Conservation (phyloP, 2,888 invertebrate species). For the Aquatica leii region DNA sequence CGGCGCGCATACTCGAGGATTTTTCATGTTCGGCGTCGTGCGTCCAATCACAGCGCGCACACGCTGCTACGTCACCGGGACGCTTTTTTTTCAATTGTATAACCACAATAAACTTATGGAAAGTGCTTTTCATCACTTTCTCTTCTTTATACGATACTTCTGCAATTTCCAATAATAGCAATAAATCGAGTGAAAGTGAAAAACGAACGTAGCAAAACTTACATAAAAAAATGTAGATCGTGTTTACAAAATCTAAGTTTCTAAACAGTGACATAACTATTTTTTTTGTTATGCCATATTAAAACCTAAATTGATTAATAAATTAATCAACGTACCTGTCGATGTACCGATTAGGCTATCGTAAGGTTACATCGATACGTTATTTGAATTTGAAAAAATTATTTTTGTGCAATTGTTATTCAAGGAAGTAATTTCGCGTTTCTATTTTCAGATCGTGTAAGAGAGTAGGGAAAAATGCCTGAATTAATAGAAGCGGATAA, state of each 20-base stretch:
- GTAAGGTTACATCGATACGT: conserved; percentile 10
- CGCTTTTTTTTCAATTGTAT: too few species aligned
- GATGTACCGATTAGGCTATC: conserved; percentile 5
- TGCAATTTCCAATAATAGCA: too few species aligned
- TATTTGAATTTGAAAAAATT: not conserved
- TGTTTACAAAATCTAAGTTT: conserved; percentile 8
- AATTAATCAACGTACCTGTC: not conserved
- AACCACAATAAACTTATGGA: too few species aligned
- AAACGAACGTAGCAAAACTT: not conserved
- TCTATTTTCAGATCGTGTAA: conserved; percentile 1
- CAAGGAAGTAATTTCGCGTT: conserved; percentile 9
- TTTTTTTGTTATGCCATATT: conserved; percentile 3
- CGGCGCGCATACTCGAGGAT: too few species aligned
- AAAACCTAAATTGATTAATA: not conserved
- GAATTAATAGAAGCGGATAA: conserved; percentile 22
- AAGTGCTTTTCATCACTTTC: too few species aligned
- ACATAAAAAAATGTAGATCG: not conserved
- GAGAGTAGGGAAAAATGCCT: conserved; percentile 33
- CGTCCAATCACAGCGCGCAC: too few species aligned
- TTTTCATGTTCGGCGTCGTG: too few species aligned
- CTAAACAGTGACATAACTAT: conserved; percentile 9
- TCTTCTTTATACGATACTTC: too few species aligned
- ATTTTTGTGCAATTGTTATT: too few species aligned
- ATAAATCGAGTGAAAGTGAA: too few species aligned
- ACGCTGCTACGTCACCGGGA: too few species aligned